Base-by-base conservation (phyloP, 2,888 invertebrate genomes). In the Marasmarcha lunaedactyla region DNA sequence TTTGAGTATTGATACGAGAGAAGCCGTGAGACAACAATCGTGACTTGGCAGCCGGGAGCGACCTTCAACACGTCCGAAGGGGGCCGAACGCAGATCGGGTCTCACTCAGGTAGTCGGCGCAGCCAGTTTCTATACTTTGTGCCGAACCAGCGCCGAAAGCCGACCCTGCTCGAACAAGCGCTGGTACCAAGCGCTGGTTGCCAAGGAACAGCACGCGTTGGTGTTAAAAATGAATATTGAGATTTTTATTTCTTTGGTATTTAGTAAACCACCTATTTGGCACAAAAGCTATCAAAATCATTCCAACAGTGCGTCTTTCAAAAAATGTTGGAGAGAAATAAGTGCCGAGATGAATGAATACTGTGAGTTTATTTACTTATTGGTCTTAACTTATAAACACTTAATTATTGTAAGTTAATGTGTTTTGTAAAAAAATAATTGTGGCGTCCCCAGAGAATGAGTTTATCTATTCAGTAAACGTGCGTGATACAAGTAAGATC, bases 141-240 rank as follows among this genome's bases (percentile, higher is more conserved):
- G 14, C n/a, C n/a, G 14, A 37, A 40, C 37, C 37, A 42, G 42
- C 40, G 33, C 42, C 33, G 38, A 38, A 35, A 37, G 40, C 30
- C 35, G 40, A 40, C 36, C 41, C 35, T 30, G 41, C 20, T 38
- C 36, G 35, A 38, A 37, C 30, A 37, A 34, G 36, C 39, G 38
- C 37, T 36, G 37, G 36, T 39, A 35, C 33, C 26, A 25, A 25
- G 37, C 20, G 33, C 30, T 38, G 35, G 30, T 12, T 38, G 27
- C 27, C 15, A 14, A 25, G 15, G 15, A 39, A 39, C 36, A 36
- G n/a, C n/a, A 6, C 9, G 5, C 6, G 9, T 25, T 6, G 25
- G 9, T 25, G 9, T 25, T 25, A n/a, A 5, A 25, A 25, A 25
- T 41, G 37, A 37, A 37, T 37, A 37, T 9, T 41, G 41, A 41